phyloP scores from a whole-genome alignment of 2,113 vertebrate species.

The Corythornis madagascariensis region DNA sequence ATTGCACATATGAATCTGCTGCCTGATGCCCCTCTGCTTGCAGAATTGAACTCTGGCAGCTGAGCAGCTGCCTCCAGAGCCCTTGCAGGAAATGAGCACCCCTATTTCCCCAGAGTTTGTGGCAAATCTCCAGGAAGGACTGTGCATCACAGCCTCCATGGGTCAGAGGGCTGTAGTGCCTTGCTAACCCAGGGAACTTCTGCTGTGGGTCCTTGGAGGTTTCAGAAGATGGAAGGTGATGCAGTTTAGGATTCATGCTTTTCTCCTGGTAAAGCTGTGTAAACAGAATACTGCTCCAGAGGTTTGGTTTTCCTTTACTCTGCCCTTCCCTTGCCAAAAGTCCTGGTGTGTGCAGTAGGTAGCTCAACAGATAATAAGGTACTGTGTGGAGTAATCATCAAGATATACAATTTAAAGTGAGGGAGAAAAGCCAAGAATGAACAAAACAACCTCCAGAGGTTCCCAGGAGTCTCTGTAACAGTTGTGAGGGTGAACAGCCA shows the following conservation, averaged over 20 bases:
- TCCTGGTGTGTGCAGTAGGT: neutral
- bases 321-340: neutral
- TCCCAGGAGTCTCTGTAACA: slow-evolving; percentile 8
- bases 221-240: neutral
- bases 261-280: neutral
- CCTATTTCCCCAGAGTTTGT: fast-evolving
- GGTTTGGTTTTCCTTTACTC: neutral
- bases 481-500: neutral
- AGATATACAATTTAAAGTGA: neutral
- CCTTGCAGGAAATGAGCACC: fast-evolving
- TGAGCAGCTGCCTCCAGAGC: neutral
- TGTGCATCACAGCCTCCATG: fast-evolving
- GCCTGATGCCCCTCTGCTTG: neutral
- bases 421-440: neutral
- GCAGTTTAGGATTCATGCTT: neutral
- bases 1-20: fast-evolving
- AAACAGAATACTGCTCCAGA: neutral
- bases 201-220: neutral
- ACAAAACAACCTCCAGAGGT: neutral
- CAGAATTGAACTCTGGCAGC: neutral
- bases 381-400: neutral
- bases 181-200: neutral
- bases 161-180: neutral
- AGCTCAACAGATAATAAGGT: neutral
- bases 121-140: neutral